Evolutionary conservation across 2,113 vertebrate genomes (phyloP).

Genomic region (Andinoacara biseriatus): DNA sequence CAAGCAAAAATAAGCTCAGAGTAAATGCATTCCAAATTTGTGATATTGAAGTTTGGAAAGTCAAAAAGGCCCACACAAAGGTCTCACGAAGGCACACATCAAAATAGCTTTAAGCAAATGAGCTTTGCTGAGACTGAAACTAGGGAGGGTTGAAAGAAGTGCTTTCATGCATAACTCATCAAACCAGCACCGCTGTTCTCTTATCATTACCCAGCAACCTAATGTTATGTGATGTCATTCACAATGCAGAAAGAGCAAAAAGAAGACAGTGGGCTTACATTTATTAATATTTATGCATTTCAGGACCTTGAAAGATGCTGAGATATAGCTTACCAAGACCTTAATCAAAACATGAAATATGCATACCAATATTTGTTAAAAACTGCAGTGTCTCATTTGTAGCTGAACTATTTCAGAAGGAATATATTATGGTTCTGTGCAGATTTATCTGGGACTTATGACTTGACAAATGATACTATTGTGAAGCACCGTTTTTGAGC

Average conservation of each 20-base stretch:
- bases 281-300: constrained; percentile 70
- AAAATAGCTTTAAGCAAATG: constrained; percentile 67
- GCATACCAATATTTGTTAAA: constrained; percentile 62
- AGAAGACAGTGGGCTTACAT: constrained; percentile 65
- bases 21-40: constrained; percentile 48
- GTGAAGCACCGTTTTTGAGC: background rate
- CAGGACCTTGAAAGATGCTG: constrained; percentile 63
- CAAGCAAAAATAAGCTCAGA: constrained; percentile 23
- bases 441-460: constrained; percentile 36
- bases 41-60: constrained; percentile 62
- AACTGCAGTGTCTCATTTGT: constrained; percentile 39
- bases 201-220: constrained; percentile 74
- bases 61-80: constrained; percentile 66
- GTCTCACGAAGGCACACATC: constrained; percentile 66
- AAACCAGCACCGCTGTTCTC: constrained; percentile 70
- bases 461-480: constrained; percentile 29
- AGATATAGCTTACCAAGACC: constrained; percentile 45
- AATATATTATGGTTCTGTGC: constrained; percentile 18
- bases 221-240: constrained; percentile 76
- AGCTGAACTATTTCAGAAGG: constrained; percentile 37
- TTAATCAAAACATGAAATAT: constrained; percentile 67
- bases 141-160: constrained; percentile 65
- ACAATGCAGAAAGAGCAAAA: constrained; percentile 75
- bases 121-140: constrained; percentile 55
- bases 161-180: constrained; percentile 78